phyloP scores from a whole-genome alignment of 1,140 invertebrate species.

The Aphaenogaster floridana region DNA sequence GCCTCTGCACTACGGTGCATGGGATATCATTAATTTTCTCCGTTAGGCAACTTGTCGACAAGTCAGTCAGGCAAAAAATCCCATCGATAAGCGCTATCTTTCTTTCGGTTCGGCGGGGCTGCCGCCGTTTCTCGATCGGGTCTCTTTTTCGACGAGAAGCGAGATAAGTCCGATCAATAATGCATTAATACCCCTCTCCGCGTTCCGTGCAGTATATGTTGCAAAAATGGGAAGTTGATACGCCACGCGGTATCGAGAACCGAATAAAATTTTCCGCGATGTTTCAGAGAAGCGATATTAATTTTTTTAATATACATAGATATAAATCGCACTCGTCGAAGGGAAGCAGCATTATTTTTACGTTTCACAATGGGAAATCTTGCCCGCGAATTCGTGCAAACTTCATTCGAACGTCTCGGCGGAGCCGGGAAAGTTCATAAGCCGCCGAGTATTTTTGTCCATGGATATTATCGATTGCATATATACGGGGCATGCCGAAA shows the following conservation, averaged over 20 bases:
- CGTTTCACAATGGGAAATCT: background rate
- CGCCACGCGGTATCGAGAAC: background rate
- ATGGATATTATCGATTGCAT: slow-evolving; percentile 80
- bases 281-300: background rate
- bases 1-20: background rate
- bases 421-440: slow-evolving; percentile 71
- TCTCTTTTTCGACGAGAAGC: slow-evolving; percentile 23
- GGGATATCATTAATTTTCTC: slow-evolving; percentile 36
- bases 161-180: slow-evolving; percentile 36
- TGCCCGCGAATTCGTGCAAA: slow-evolving; percentile 1
- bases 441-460: slow-evolving; percentile 78
- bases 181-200: slow-evolving; percentile 22
- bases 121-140: slow-evolving; percentile 1
- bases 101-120: slow-evolving; percentile 13
- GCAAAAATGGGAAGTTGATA: slow-evolving; percentile 14
- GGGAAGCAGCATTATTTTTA: background rate
- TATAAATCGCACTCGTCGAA: background rate
- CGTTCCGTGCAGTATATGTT: background rate
- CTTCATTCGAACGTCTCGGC: slow-evolving; percentile 17
- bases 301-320: background rate
- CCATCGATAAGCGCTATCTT: slow-evolving; percentile 32
- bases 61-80: slow-evolving; percentile 22
- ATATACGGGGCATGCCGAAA: slow-evolving; percentile 64
- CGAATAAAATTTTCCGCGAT: background rate
- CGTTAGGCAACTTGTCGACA: slow-evolving; percentile 20